Conservation (phyloP, 2,888 invertebrate species). For the Rutpela maculata region DNA sequence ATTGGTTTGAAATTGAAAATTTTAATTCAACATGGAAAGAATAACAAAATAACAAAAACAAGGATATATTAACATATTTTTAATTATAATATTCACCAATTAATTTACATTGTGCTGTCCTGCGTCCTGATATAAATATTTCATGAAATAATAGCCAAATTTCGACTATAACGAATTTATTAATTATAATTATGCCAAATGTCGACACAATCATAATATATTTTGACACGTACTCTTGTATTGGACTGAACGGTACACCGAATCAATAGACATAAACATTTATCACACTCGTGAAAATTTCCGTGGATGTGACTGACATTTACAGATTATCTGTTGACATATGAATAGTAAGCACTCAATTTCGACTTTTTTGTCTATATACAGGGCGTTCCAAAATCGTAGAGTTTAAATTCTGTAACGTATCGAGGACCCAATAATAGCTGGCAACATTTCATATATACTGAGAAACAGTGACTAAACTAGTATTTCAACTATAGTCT, state of each 20-base stretch:
- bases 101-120: neutral
- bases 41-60: neutral
- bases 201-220: neutral
- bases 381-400: neutral
- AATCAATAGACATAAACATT: slow-evolving; percentile 7
- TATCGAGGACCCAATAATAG: too few relatives aligned
- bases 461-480: too few relatives aligned
- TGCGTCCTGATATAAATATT: neutral
- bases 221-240: neutral
- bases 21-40: neutral
- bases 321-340: neutral
- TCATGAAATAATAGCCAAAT: neutral
- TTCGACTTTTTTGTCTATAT: neutral
- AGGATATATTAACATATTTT: neutral
- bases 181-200: slow-evolving; percentile 5
- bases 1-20: neutral
- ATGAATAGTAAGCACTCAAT: slow-evolving; percentile 3
- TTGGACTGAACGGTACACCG: neutral
- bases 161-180: neutral
- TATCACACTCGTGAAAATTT: neutral
- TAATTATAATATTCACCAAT: neutral
- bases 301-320: slow-evolving; percentile 7
- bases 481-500: too few relatives aligned
- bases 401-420: too few relatives aligned
- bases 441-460: too few relatives aligned